Percentiles rank a stretch among this genome's conserved stretches.
Conservation (phyloP, 2,113 vertebrate species). For the Strigops habroptila region DNA sequence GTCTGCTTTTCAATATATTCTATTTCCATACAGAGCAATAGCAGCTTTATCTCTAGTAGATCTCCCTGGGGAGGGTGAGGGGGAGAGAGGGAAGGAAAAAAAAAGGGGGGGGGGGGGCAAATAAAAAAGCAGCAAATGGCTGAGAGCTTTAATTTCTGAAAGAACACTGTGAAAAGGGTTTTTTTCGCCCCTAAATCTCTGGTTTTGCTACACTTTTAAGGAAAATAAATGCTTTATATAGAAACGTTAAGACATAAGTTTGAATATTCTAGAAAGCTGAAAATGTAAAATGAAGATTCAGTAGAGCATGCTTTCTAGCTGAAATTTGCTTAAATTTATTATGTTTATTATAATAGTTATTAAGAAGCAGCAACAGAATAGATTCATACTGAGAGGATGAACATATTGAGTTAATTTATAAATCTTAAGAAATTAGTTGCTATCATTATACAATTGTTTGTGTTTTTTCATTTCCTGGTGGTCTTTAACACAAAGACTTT, state of each 20-base stretch:
- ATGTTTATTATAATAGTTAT: neutral
- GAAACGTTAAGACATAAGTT: neutral
- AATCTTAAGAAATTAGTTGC: neutral
- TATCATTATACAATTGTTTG: neutral
- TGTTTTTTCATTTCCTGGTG: conserved; percentile 28
- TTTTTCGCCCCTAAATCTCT: fast-evolving
- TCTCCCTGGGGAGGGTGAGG: neutral
- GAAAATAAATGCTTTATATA: neutral
- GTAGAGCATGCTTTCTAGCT: neutral
- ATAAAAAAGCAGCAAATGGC: neutral
- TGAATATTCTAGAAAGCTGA: neutral
- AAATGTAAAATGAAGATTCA: neutral
- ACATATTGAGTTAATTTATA: conserved; percentile 4
- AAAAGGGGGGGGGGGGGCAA: fast-evolving
- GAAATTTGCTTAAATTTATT: neutral
- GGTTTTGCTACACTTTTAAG: neutral
- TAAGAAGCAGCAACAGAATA: neutral
- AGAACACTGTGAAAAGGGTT: neutral
- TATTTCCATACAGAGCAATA: neutral
- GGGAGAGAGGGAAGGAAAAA: fast-evolving
- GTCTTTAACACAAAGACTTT: neutral
- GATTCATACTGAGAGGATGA: conserved; percentile 6
- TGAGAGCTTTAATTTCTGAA: neutral
- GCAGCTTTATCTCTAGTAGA: neutral
- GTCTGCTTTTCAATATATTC: neutral